Evolutionary conservation across 2,113 vertebrate species (phyloP).

Genomic region (Manacus vitellinus): DNA sequence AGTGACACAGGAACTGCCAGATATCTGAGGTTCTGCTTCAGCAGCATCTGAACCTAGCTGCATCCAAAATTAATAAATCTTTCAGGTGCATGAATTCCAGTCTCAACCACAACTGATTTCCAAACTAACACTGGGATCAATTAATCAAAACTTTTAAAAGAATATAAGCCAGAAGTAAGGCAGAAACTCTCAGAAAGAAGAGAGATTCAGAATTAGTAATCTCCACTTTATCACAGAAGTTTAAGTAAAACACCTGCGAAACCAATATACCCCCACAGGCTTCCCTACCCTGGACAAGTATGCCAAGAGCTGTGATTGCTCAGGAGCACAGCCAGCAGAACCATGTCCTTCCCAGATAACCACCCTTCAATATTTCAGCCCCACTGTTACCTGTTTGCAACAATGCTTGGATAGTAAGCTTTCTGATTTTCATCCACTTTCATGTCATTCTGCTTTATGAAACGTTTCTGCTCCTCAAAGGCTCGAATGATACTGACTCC

Average conservation of each 20-base stretch:
- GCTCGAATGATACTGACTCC: constrained; percentile 92
- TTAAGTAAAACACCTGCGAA: not conserved
- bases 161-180: not conserved
- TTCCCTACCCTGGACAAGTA: not conserved
- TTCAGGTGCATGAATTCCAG: not conserved
- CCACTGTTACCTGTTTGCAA: constrained; percentile 88
- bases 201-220: not conserved
- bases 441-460: constrained; percentile 86
- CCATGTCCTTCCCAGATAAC: fast-evolving
- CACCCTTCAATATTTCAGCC: not conserved
- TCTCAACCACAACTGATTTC: not conserved
- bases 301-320: not conserved
- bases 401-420: constrained; percentile 93
- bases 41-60: not conserved
- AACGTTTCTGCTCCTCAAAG: constrained; percentile 88
- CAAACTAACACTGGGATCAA: not conserved
- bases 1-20: not conserved
- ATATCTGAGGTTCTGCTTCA: not conserved
- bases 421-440: constrained; percentile 95
- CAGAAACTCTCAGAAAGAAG: not conserved
- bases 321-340: not conserved
- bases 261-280: not conserved
- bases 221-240: not conserved
- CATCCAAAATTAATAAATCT: not conserved
- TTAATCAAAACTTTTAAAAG: not conserved